phyloP scores from a whole-genome alignment of 2,888 invertebrate genomes.

The Pasiphila rectangulata region DNA sequence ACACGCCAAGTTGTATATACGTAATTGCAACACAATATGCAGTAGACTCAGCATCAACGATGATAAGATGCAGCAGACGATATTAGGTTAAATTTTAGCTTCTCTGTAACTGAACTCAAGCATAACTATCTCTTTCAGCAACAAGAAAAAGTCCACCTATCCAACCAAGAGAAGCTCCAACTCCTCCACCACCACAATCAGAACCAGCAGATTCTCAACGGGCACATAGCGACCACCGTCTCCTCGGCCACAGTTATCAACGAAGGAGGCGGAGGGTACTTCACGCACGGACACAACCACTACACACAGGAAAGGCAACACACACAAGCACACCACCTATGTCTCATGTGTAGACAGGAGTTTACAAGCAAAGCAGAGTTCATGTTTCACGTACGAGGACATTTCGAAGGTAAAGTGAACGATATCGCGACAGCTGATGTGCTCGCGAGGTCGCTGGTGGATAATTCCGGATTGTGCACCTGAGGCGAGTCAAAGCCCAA shows the following conservation, averaged over 20 bases:
- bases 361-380: slow-evolving; percentile 85
- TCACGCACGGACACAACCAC: slow-evolving; percentile 73
- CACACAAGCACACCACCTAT: slow-evolving; percentile 78
- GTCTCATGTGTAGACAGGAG: slow-evolving; percentile 84
- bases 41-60: no score
- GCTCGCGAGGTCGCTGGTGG: slow-evolving; percentile 74
- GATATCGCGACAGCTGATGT: slow-evolving; percentile 78
- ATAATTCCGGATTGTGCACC: slow-evolving; percentile 79
- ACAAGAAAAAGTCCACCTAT: slow-evolving; percentile 74
- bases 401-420: slow-evolving; percentile 81
- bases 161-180: slow-evolving; percentile 74
- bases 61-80: no score
- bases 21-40: no score
- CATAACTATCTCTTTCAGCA: slow-evolving; percentile 52
- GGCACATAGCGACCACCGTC: slow-evolving; percentile 69
- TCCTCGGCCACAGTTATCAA: slow-evolving; percentile 72
- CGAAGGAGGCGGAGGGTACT: slow-evolving; percentile 64
- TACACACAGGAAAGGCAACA: slow-evolving; percentile 72
- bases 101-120: slow-evolving; percentile 15
- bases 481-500: slow-evolving; percentile 73
- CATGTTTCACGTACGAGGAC: slow-evolving; percentile 85
- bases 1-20: no score
- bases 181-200: slow-evolving; percentile 74
- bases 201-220: slow-evolving; percentile 73
- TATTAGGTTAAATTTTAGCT: neutral